A percentile compares a stretch with the other conserved stretches of the same genome.
Evolutionary conservation across 2,113 vertebrate species (phyloP).

Genomic region (Budorcas taxicolor): DNA sequence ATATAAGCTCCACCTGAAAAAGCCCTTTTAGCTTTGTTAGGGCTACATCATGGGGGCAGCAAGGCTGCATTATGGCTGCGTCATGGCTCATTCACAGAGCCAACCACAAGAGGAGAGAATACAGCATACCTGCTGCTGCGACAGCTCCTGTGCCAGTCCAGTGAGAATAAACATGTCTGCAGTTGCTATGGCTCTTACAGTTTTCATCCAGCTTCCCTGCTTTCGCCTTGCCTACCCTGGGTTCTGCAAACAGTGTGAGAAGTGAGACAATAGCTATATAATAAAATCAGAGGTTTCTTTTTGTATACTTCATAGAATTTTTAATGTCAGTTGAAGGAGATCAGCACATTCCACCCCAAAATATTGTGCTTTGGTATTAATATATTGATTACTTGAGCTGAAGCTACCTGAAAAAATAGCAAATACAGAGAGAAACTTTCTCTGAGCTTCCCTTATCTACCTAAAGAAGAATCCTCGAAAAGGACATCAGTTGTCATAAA

Average conservation of each 20-base stretch:
- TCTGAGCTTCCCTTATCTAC: not conserved
- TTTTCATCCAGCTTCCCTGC: not conserved
- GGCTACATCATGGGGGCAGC: not conserved
- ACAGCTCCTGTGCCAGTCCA: not conserved
- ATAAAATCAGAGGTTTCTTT: not conserved
- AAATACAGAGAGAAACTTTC: not conserved
- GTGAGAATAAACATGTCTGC: not conserved
- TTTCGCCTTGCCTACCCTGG: not conserved
- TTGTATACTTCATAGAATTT: not conserved
- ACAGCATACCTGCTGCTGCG: not conserved
- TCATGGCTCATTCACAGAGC: not conserved
- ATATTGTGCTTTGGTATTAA: not conserved
- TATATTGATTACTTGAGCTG: not conserved
- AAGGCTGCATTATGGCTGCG: not conserved
- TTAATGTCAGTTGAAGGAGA: not conserved
- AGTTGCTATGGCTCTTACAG: not conserved
- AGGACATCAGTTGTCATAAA: not conserved
- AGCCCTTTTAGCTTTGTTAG: not conserved
- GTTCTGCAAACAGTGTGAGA: not conserved
- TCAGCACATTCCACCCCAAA: not conserved
- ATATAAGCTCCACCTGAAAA: not conserved
- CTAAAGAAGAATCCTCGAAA: not conserved
- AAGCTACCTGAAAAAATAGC: not conserved
- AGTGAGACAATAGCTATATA: not conserved
- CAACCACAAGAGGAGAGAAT: not conserved